Evolutionary conservation across 2,113 vertebrate species (phyloP), one percentile per base, ranked within the genome.

Genomic region (Ciconia maguari): DNA sequence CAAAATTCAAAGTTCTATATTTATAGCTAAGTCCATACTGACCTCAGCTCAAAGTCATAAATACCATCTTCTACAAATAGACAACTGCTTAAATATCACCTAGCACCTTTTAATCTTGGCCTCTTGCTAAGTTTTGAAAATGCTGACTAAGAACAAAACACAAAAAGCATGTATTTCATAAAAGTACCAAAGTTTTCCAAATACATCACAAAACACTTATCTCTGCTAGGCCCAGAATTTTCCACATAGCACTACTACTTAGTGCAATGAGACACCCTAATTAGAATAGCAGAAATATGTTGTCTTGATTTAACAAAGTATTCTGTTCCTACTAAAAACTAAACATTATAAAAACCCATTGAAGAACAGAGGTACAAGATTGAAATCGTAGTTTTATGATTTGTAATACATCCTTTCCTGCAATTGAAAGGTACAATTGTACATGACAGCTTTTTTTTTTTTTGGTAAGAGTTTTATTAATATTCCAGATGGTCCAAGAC

Each of bases 401-500:
- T 62, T 94, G n/a, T 38, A 90, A 66, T 78, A 62, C n/a, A 78
- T 58, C 29, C 46, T 44, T 62, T 86, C 84, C 91, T 91, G 69
- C 52, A 89, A 41, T 0, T 79, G 15, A 93, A 91, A 30, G 66
- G 77, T 89, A 89, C 38, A 71, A 83, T 48, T 82, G 51, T 38
- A 38, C 5, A 9, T 2, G 2, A 87, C 5, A 83, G 30, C 1
- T 36, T 34, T n/a, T 36, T 72, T 79, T 44, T 29, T 55, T 34
- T 34, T 57, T 58, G 34, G 18, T 16, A 85, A 78, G 20, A 79
- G 24, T 95, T 88, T 65, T 92, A 93, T 92, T 92, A 83, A 64
- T 55, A 90, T 92, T 93, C 94, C 90, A 95, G 88, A 71, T 70
- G 44, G 90, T n/a, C 44, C 34, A 87, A 78, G 21, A 81, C 46